Base-by-base conservation (phyloP, 2,888 invertebrate species). In the Diplolepis rosae region DNA sequence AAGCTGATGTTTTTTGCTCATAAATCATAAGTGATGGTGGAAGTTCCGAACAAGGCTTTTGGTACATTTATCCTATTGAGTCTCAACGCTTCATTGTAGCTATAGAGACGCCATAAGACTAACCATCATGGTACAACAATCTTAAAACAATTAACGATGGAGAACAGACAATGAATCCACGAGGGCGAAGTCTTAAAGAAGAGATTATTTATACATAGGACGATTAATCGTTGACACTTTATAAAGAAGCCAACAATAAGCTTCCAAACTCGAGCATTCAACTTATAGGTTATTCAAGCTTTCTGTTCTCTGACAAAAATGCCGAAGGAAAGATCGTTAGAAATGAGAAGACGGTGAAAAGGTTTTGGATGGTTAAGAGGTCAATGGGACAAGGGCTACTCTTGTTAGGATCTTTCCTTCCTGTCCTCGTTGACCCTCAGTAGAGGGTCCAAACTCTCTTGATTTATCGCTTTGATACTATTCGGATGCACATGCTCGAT, bases 1-100 rank as follows among this genome's bases (percentile, higher is more conserved):
- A 82, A 83, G 81, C 77, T 80, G 74, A 80, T 77, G 81, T 83
- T 83, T 80, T 81, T 79, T 79, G 77, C 80, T 76, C 82, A 79
- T 84, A 83, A 85, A 85, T 84, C 84, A 81, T 75, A 67, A 76
- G 78, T 78, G 82, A 82, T 85, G 82, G 81, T 80, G 79, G 77
- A 83, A 84, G 73, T 81, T 83, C 76, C 73, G 76, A 76, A 83
- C 79, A 80, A 84, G 80, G 81, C 79, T 77, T 73, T 75, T 68
- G 76, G 80, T 80, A 80, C 80, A 81, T 83, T 83, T 82, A 80
- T 81, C 77, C 80, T 77, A 80, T 82, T 81, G 84, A 83, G 73
- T 68, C 76, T 50, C 68, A 73, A 68, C 48, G 70, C 73, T 74
- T 77, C 77, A 75, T 80, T 76, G 77, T 79, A 72, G 73, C 65